Conservation (phyloP, 2,888 invertebrate genomes). For the Cephalotes varians region DNA sequence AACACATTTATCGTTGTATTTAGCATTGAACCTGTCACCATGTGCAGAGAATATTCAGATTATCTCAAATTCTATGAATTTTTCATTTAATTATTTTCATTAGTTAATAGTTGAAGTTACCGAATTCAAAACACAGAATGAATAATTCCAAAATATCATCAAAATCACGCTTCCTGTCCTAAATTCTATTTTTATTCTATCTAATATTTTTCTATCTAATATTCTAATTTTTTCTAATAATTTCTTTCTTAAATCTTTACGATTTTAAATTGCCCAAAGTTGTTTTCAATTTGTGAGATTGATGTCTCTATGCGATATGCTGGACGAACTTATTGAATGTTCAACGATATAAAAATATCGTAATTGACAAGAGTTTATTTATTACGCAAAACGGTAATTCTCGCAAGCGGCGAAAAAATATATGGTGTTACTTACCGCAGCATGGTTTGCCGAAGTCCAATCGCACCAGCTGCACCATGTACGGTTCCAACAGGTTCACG, state of each 20-base stretch:
- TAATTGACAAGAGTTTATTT: background rate
- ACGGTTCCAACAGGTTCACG: constrained; percentile 96
- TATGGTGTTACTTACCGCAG: constrained; percentile 90
- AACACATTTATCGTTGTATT: background rate
- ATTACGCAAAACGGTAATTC: constrained; percentile 8
- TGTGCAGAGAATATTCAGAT: background rate
- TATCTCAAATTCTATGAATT: background rate
- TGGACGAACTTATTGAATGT: background rate
- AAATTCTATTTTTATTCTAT: background rate
- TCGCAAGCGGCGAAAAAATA: constrained; percentile 16
- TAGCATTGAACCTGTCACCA: background rate
- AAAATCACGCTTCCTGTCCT: background rate
- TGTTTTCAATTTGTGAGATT: background rate
- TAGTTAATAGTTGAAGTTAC: background rate
- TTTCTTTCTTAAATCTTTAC: no score
- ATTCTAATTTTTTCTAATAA: background rate
- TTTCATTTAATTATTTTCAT: background rate
- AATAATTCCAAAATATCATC: background rate
- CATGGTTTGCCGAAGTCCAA: constrained; percentile 96
- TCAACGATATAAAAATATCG: constrained; percentile 2
- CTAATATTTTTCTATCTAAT: no score
- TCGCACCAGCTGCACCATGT: constrained; percentile 97
- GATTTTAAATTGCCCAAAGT: background rate
- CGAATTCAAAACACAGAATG: background rate
- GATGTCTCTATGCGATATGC: background rate